Conservation (phyloP, 92 coral and sea anemone genomes). For the Plumapathes pennacea region DNA sequence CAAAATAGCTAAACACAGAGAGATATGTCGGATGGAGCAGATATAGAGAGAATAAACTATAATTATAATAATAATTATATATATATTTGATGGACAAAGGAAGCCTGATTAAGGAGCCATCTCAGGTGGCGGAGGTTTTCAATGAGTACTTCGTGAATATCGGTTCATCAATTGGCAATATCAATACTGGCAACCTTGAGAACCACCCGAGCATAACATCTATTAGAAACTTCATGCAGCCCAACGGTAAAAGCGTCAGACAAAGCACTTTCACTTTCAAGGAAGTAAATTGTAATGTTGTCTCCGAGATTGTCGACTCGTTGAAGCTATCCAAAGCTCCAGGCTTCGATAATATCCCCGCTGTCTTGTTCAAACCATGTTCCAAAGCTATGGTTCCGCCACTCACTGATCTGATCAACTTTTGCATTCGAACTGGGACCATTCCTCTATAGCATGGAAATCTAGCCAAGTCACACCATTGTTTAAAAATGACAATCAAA, state of each 20-base stretch:
- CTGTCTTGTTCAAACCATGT: not conserved
- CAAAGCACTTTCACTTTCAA: not conserved
- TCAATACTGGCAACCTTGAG: not conserved
- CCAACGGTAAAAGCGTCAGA: not conserved
- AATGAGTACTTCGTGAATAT: conserved; percentile 4
- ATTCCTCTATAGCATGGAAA: conserved; percentile 13
- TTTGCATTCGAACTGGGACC: conserved; percentile 3
- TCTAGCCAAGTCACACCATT: conserved; percentile 8
- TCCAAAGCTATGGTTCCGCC: conserved; percentile 1
- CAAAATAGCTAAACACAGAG: too few species aligned
- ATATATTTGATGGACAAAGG: not conserved
- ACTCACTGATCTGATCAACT: conserved; percentile 6
- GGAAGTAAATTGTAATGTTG: not conserved
- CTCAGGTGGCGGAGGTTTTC: not conserved
- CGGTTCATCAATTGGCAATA: not conserved
- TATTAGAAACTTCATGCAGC: not conserved
- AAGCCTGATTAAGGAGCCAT: not conserved
- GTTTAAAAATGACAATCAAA: not conserved
- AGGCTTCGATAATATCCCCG: conserved; percentile 5
- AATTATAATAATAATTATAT: too few species aligned
- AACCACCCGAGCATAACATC: conserved; percentile 15
- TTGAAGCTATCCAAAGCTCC: conserved; percentile 6
- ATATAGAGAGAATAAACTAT: too few species aligned
- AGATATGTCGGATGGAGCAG: too few species aligned
- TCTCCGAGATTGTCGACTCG: conserved; percentile 1